Percentiles rank a stretch among this genome's conserved stretches.
These are phyloP conservation scores for Nebria ingens DNA, from an alignment of 1,140 invertebrate genomes.

Conservation along the genomic window DNA sequence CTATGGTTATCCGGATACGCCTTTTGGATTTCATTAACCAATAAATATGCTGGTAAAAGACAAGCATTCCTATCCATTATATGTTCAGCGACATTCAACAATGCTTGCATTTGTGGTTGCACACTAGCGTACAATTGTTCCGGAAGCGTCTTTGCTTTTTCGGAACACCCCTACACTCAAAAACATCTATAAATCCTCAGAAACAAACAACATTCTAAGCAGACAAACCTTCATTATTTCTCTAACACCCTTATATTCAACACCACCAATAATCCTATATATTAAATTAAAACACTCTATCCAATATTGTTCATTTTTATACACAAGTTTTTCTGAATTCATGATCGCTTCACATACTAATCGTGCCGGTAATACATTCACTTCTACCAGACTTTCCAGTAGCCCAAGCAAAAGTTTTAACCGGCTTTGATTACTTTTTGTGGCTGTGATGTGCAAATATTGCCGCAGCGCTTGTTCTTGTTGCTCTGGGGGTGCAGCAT, in stretches of 20 bases:
- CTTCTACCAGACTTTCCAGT: conserved; percentile 60
- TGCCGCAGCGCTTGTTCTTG: conserved; percentile 59
- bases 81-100: conserved; percentile 70
- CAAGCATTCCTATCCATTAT: conserved; percentile 90
- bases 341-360: conserved; percentile 77
- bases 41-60: conserved; percentile 85
- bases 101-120: conserved; percentile 66
- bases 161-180: conserved; percentile 59
- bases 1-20: conserved; percentile 67
- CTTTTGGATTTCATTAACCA: conserved; percentile 89
- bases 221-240: conserved; percentile 76
- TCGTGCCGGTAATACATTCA: conserved; percentile 53
- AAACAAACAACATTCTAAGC: conserved; percentile 11
- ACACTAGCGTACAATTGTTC: conserved; percentile 63
- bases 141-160: conserved; percentile 75
- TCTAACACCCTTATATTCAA: conserved; percentile 90
- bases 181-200: conserved; percentile 7
- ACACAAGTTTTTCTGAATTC: conserved; percentile 64
- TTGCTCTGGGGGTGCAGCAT: conserved; percentile 48
- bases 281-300: conserved; percentile 78
- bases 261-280: conserved; percentile 73
- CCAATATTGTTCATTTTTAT: conserved; percentile 75
- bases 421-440: conserved; percentile 56
- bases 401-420: conserved; percentile 61
- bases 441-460: conserved; percentile 57